phyloP scores from a whole-genome alignment of 2,797 vertebrate species.

The Myotis daubentonii region DNA sequence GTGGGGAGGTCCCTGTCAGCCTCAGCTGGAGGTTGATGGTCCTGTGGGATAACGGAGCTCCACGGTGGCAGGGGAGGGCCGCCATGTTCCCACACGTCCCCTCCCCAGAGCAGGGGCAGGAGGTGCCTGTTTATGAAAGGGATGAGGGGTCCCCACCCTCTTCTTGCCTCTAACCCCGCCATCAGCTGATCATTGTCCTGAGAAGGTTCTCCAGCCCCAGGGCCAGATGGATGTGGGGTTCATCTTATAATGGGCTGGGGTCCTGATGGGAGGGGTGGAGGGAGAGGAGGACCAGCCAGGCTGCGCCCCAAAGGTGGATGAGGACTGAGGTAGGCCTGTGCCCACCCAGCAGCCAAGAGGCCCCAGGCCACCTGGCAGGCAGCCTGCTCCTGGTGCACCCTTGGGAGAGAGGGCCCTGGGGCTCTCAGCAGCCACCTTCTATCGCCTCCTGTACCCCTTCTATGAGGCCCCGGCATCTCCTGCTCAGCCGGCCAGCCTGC shows the following conservation, averaged over 20 bases:
- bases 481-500: background rate
- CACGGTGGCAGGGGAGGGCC: rapidly evolving
- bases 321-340: background rate
- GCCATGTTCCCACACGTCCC: rapidly evolving
- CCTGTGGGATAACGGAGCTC: background rate
- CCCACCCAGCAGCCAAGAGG: background rate
- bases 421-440: background rate
- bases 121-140: background rate
- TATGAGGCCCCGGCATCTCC: background rate
- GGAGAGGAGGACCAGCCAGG: background rate
- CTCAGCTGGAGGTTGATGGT: background rate
- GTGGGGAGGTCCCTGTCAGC: background rate
- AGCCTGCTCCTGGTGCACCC: background rate
- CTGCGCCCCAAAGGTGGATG: background rate
- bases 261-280: background rate
- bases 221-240: background rate
- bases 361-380: background rate
- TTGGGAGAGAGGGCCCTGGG: background rate
- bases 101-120: no score
- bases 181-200: background rate
- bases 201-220: background rate
- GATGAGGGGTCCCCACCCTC: background rate
- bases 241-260: background rate
- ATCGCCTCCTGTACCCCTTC: background rate
- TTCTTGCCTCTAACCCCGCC: background rate